A percentile compares a stretch with the other conserved stretches of the same genome.
Conservation (phyloP, 2,797 vertebrate genomes). For the Urophycis tenuis region DNA sequence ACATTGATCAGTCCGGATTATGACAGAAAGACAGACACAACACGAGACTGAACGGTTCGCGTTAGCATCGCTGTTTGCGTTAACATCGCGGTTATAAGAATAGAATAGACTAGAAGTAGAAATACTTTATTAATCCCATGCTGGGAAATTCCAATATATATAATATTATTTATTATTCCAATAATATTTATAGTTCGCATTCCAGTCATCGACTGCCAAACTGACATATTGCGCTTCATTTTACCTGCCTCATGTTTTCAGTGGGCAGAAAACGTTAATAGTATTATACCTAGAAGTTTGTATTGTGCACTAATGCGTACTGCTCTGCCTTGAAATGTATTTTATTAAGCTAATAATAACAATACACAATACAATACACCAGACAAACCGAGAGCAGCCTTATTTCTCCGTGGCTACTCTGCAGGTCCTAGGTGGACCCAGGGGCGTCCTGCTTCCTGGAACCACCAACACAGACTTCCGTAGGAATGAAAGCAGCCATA, state of each 20-base stretch:
- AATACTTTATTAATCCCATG: no score
- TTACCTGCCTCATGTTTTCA: background rate
- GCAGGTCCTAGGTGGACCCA: conserved; percentile 21
- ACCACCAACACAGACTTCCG: conserved; percentile 48
- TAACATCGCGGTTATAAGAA: no score
- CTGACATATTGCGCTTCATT: background rate
- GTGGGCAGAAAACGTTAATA: background rate
- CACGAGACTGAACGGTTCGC: no score
- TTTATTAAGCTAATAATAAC: background rate
- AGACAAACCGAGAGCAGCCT: no score
- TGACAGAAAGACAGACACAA: background rate
- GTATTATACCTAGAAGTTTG: background rate
- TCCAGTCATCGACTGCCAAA: background rate
- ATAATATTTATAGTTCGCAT: no score
- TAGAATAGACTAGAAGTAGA: no score
- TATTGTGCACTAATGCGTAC: background rate
- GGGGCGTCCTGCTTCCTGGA: conserved; percentile 38
- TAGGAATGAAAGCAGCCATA: conserved; percentile 57
- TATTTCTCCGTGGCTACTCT: background rate
- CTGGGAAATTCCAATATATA: no score
- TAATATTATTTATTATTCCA: no score
- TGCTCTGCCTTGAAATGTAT: background rate
- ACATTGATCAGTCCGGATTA: background rate
- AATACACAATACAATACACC: background rate
- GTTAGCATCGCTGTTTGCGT: background rate